These are phyloP conservation scores for Reticulitermes speratus DNA, from an alignment of 1,140 invertebrate species.

Conservation along the genomic window DNA sequence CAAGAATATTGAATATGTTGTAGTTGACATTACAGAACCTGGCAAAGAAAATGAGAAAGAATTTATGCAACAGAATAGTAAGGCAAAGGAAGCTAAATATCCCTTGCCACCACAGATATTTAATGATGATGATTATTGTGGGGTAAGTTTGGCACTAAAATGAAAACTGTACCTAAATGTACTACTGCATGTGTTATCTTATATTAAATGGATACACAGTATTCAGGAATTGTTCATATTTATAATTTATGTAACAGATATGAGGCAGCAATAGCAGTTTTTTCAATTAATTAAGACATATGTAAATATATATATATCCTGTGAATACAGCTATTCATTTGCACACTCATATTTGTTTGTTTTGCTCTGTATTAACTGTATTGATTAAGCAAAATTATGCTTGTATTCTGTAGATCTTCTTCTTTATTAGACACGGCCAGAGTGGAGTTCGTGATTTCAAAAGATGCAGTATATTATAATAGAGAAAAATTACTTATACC, in stretches of 20 bases:
- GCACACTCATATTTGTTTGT: too few species aligned
- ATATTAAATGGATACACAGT: background rate
- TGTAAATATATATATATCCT: too few species aligned
- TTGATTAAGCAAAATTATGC: too few species aligned
- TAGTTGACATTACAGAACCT: conserved; percentile 91
- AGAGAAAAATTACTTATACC: too few species aligned
- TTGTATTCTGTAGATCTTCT: too few species aligned
- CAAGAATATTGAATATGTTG: conserved; percentile 82
- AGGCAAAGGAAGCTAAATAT: conserved; percentile 69
- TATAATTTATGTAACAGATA: conserved; percentile 19
- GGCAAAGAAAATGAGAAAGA: conserved; percentile 84
- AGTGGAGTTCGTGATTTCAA: too few species aligned
- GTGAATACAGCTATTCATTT: too few species aligned
- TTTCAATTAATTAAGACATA: too few species aligned
- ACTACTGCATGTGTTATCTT: background rate
- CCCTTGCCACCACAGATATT: conserved; percentile 92
- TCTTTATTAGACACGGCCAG: too few species aligned
- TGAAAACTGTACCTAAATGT: background rate
- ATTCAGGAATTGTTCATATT: background rate
- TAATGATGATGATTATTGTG: conserved; percentile 88
- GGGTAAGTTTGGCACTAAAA: conserved; percentile 59
- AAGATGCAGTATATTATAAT: too few species aligned
- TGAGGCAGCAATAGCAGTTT: too few species aligned
- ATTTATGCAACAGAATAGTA: conserved; percentile 88
- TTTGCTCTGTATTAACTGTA: too few species aligned